Conservation (phyloP, 2,113 vertebrate genomes). For the Ariopsis seemanni region DNA sequence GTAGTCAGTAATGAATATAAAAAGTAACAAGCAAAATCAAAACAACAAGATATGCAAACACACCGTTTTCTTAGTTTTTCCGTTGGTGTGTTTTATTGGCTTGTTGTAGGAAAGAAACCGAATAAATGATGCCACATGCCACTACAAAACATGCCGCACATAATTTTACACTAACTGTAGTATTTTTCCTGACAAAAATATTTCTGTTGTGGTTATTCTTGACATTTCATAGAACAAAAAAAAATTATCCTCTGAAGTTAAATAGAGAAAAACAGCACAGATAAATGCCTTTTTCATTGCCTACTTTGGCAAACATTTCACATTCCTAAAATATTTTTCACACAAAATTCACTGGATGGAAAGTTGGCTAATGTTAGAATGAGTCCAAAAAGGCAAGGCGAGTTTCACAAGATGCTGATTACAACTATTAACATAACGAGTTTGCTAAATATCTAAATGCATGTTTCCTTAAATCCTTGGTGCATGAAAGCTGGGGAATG, state of each 20-base stretch:
- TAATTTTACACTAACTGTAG: neutral
- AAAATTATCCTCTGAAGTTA: neutral
- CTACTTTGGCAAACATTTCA: conserved; percentile 5
- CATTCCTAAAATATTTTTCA: neutral
- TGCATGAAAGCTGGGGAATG: neutral
- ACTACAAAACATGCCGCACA: neutral
- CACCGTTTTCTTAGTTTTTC: neutral
- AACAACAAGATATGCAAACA: neutral
- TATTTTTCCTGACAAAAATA: neutral
- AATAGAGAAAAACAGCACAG: neutral
- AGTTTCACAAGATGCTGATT: conserved; percentile 14
- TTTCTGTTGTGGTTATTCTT: neutral
- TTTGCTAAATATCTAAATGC: conserved; percentile 10
- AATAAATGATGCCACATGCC: neutral
- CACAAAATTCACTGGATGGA: conserved; percentile 1
- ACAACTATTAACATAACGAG: neutral
- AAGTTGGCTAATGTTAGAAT: conserved; percentile 7
- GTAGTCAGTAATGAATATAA: neutral
- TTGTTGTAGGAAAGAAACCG: neutral
- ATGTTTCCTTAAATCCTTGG: neutral
- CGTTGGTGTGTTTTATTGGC: too few species aligned
- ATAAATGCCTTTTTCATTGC: conserved; percentile 9
- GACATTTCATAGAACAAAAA: neutral
- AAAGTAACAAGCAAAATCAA: neutral
- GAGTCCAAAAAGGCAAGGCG: neutral